A percentile compares a stretch with the other conserved stretches of the same genome.
These are phyloP conservation scores for Periophthalmus modestus DNA, from an alignment of 2,113 vertebrate species.

Conservation along the genomic window DNA sequence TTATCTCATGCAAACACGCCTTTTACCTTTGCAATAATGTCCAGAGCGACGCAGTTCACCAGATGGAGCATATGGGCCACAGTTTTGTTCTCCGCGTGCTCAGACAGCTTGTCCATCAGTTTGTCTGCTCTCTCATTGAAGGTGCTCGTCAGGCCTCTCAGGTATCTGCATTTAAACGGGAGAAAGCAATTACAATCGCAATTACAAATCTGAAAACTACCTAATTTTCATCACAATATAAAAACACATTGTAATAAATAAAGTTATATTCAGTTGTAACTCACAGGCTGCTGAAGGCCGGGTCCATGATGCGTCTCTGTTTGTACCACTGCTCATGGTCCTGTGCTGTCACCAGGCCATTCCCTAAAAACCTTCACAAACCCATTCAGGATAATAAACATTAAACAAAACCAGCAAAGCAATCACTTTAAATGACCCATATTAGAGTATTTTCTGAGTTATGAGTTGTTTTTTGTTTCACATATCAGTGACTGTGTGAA, in stretches of 20 bases:
- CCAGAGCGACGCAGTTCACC: conserved; percentile 70
- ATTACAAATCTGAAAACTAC: no score
- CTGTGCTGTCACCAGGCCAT: conserved; percentile 78
- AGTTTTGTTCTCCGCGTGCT: conserved; percentile 44
- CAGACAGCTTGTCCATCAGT: conserved; percentile 66
- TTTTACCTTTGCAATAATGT: conserved; percentile 72
- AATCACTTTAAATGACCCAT: no score
- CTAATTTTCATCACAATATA: not conserved
- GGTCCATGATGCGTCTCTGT: conserved; percentile 88
- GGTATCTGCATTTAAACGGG: conserved; percentile 58
- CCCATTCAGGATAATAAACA: not conserved
- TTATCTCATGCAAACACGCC: not conserved
- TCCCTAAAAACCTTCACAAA: conserved; percentile 83
- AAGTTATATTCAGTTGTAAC: not conserved
- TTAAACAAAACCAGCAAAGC: not conserved
- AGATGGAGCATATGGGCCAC: conserved; percentile 59
- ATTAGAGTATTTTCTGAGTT: no score
- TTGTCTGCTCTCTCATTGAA: conserved; percentile 74
- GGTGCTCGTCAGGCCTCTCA: conserved; percentile 63
- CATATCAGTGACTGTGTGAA: no score
- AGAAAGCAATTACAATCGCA: not conserved
- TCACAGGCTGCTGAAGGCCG: conserved; percentile 80
- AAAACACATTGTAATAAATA: not conserved
- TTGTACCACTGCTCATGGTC: conserved; percentile 87
- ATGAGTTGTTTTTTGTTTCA: no score